These are phyloP conservation scores for Dendrophyllia cribrosa DNA, from an alignment of 64 coral and sea anemone genomes.

Conservation along the genomic window DNA sequence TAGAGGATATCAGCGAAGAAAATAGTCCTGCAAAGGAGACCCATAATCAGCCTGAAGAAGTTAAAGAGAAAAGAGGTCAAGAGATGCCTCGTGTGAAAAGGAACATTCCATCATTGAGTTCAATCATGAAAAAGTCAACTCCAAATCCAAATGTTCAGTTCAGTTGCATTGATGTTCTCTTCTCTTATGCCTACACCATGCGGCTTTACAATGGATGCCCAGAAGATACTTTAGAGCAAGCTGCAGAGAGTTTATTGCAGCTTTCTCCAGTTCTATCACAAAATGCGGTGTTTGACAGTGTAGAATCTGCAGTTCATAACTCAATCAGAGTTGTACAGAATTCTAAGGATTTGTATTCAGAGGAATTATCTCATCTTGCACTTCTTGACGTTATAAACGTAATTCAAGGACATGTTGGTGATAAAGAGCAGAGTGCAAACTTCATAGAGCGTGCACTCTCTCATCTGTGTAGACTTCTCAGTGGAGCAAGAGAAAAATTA, in stretches of 20 bases:
- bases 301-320: slow-evolving; percentile 71
- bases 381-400: slow-evolving; percentile 70
- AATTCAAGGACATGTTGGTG: slow-evolving; percentile 14
- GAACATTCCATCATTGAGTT: slow-evolving; percentile 74
- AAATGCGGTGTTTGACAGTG: slow-evolving; percentile 82
- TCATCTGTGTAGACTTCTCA: slow-evolving; percentile 76
- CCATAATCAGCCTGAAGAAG: neutral
- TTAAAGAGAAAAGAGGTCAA: neutral
- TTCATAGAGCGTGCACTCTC: slow-evolving; percentile 84
- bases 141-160: slow-evolving; percentile 75
- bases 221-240: slow-evolving; percentile 62
- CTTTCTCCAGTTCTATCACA: slow-evolving; percentile 77
- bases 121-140: slow-evolving; percentile 56
- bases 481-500: slow-evolving; percentile 30
- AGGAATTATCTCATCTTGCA: slow-evolving; percentile 74
- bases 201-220: slow-evolving; percentile 91
- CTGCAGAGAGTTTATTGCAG: slow-evolving; percentile 67
- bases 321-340: slow-evolving; percentile 55
- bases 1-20: neutral
- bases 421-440: neutral
- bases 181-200: slow-evolving; percentile 88
- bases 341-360: slow-evolving; percentile 81
- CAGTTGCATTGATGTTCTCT: slow-evolving; percentile 76
- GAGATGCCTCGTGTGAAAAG: slow-evolving; percentile 47
- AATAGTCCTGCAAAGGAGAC: neutral